Base-by-base conservation (phyloP, 2,797 vertebrate species). In the Poeciliopsis gracilis region DNA sequence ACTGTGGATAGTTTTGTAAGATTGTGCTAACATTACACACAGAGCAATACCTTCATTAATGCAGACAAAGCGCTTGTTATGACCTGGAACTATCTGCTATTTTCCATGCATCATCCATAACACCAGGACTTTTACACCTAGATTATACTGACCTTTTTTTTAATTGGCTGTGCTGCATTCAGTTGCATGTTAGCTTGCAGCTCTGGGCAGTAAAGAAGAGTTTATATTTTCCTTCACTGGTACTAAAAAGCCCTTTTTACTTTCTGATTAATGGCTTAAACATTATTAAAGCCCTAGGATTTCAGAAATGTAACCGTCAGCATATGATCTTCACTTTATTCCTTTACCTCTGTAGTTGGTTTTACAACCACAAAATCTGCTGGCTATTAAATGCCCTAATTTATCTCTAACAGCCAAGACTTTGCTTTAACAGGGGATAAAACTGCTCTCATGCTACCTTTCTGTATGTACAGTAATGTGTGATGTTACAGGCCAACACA, bases 281-380 rank as follows among this genome's bases (percentile, higher is more conserved):
- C 77, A 67, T 83, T 49, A 47, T 59, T 41, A 41, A 67, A 41
- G 49, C 74, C 77, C 7, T 30, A 53, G 49, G 49, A 76, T 78
- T 51, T 70, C 25, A 41, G 28, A 55, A 84, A 74, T 78, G 8
- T 3, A 25, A 51, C 55, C 10, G 15, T 84, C 82, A 81, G 55
- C 67, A 81, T 33, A 33, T 47, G 28, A 6, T 47, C 18, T 76
- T 77, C 38, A 63, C 13, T 84, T 79, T 25, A 76, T 84, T 70
- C 23, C 18, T 33, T 55, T 63, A 18, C 45, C 18, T 47, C 72
- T n/a, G 57, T 70, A 72, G 47, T 75, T 61, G 36, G 18, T 33
- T 74, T 15, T 47, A 28, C 8, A 45, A 77, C n/a, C 7, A 16
- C 33, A 71, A 79, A 61, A 77, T 53, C 47, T 73, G 43, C 66